Evolutionary conservation across 1,140 invertebrate species (phyloP).

Genomic region (roundworm (Caenorhabditis elegans)): WBcel235 BX284605.5:13443001-13443500

Average conservation of each 20-base stretch:
- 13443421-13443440: too few species aligned
- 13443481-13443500: too few species aligned
- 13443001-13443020: not conserved
- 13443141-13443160: slow-evolving; percentile 30
- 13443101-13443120: not conserved
- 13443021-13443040: slow-evolving; percentile 26
- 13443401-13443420: too few species aligned
- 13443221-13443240: slow-evolving; percentile 24
- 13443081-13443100: slow-evolving; percentile 11
- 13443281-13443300: slow-evolving; percentile 33
- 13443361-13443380: not conserved
- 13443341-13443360: slow-evolving; percentile 10
- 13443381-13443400: not conserved
- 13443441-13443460: too few species aligned
- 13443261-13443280: slow-evolving; percentile 5
- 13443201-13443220: slow-evolving; percentile 20
- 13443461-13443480: too few species aligned
- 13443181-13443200: not conserved
- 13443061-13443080: not conserved
- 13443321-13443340: slow-evolving; percentile 20
- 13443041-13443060: slow-evolving; percentile 14
- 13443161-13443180: slow-evolving; percentile 11
- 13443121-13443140: slow-evolving; percentile 9
- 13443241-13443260: slow-evolving; percentile 9
- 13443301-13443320: slow-evolving; percentile 10